phyloP scores from a whole-genome alignment of 1,140 invertebrate genomes.

The Solenopsis invicta region DNA sequence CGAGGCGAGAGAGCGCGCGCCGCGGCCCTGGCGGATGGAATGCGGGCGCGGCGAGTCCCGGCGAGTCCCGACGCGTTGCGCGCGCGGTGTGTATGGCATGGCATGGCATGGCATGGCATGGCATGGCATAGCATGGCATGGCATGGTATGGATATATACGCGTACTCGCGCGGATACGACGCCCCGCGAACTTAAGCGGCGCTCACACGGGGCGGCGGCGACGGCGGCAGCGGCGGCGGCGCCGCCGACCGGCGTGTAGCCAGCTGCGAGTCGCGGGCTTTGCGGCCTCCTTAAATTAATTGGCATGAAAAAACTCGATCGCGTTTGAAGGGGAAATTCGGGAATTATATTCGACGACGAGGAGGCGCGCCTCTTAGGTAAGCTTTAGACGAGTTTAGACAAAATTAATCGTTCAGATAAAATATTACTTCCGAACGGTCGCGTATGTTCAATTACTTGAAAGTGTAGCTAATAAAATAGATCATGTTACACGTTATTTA shows the following conservation, averaged over 20 bases:
- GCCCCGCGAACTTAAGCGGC: slow-evolving; percentile 65
- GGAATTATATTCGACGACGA: neutral
- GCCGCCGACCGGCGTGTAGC: too few species aligned
- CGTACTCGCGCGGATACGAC: slow-evolving; percentile 65
- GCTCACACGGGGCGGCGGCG: slow-evolving; percentile 52
- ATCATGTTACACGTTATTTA: too few species aligned
- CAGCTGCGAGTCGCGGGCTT: too few species aligned
- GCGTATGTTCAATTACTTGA: neutral
- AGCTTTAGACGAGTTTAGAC: slow-evolving; percentile 11
- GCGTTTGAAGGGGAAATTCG: too few species aligned
- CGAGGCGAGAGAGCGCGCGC: slow-evolving; percentile 75
- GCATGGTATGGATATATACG: slow-evolving; percentile 54
- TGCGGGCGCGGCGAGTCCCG: slow-evolving; percentile 86
- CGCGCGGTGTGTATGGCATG: slow-evolving; percentile 67
- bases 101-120: slow-evolving; percentile 44
- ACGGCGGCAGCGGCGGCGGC: too few species aligned
- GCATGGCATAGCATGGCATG: too few species aligned
- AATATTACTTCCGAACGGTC: neutral
- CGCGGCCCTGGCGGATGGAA: slow-evolving; percentile 86
- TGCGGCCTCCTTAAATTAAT: too few species aligned
- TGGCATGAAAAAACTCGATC: too few species aligned
- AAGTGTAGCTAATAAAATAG: too few species aligned
- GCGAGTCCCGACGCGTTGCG: slow-evolving; percentile 65
- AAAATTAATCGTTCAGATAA: slow-evolving; percentile 14
- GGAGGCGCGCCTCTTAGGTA: neutral